phyloP scores from a whole-genome alignment of 2,113 vertebrate species.

The Nothoprocta pentlandii region DNA sequence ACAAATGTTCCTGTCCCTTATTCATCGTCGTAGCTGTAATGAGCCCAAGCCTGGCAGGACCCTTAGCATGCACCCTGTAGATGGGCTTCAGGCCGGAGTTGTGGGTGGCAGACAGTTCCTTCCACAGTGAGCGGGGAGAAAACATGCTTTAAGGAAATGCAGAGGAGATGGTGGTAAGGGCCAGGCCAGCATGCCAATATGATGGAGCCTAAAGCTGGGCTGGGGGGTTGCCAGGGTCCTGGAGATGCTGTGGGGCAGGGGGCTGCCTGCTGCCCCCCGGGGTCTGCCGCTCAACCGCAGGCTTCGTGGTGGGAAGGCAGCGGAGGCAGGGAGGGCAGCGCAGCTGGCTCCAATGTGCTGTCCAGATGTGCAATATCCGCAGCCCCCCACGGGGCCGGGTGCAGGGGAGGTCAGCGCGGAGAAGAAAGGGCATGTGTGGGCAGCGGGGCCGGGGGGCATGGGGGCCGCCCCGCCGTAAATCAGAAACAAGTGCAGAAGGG shows the following conservation, averaged over 20 bases:
- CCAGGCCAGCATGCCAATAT: background rate
- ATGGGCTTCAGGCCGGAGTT: background rate
- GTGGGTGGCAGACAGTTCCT: background rate
- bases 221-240: background rate
- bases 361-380: constrained; percentile 24
- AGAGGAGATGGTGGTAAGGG: background rate
- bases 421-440: background rate
- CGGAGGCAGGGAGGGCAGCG: background rate
- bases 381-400: accelerated
- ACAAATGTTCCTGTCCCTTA: no score
- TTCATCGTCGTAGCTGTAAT: no score
- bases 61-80: background rate
- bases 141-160: background rate
- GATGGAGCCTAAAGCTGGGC: background rate
- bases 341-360: accelerated
- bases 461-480: accelerated
- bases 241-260: background rate
- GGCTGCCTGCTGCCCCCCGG: background rate
- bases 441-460: background rate
- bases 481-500: background rate
- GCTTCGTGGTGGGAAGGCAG: background rate
- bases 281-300: background rate
- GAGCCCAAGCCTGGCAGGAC: background rate
- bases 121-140: background rate
- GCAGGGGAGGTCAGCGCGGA: background rate